phyloP scores from a whole-genome alignment of 2,113 vertebrate genomes.

The Macaca mulatta region DNA sequence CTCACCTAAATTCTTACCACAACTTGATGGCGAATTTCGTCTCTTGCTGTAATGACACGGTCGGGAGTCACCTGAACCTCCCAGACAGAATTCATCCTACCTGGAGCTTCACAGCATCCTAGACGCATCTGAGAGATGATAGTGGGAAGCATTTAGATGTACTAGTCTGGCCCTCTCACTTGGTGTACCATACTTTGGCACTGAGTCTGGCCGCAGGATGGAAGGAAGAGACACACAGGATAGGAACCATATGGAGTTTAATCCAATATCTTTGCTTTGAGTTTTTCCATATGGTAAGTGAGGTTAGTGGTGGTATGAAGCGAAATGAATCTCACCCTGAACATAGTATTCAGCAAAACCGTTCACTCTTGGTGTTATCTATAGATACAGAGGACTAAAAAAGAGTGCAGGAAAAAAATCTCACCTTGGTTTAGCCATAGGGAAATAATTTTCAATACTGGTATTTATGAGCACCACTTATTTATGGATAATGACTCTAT shows the following conservation, averaged over 20 bases:
- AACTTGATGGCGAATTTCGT: not conserved
- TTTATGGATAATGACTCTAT: not conserved
- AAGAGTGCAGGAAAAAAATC: not conserved
- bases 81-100: not conserved
- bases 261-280: not conserved
- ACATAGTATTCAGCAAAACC: not conserved
- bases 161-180: not conserved
- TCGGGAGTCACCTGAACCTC: not conserved
- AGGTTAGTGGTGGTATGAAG: not conserved
- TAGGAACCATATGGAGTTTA: not conserved
- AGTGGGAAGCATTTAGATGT: not conserved
- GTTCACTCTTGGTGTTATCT: not conserved
- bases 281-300: not conserved
- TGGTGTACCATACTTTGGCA: not conserved
- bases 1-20: not conserved
- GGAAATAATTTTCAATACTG: conserved; percentile 13
- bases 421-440: not conserved
- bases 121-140: not conserved
- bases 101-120: not conserved
- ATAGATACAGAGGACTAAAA: not conserved
- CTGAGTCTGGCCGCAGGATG: not conserved
- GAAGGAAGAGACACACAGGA: not conserved
- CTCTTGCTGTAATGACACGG: not conserved
- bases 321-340: not conserved
- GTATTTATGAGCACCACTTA: not conserved